These are phyloP conservation scores for Oryctes rhinoceros DNA, from an alignment of 1,140 invertebrate genomes.

Conservation along the genomic window DNA sequence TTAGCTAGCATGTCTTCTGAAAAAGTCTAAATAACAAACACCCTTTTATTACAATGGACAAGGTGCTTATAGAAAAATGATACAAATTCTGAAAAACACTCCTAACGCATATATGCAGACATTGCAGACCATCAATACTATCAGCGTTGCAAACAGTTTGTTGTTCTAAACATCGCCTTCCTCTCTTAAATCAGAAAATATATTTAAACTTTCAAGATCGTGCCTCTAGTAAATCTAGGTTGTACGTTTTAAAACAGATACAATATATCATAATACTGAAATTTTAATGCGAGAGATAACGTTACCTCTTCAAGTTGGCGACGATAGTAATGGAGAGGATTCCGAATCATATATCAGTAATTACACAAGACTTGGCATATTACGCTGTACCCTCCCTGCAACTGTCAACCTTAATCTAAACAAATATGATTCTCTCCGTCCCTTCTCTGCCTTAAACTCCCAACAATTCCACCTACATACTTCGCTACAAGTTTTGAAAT, in stretches of 20 bases:
- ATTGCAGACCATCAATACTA: no score
- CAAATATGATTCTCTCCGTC: constrained; percentile 32
- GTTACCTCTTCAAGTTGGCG: constrained; percentile 29
- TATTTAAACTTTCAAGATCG: no score
- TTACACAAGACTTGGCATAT: constrained; percentile 33
- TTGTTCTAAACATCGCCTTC: no score
- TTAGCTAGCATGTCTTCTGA: no score
- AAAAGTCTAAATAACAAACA: no score
- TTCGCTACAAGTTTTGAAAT: constrained; percentile 20
- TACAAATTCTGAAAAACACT: no score
- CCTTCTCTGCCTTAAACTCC: constrained; percentile 28
- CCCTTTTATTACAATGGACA: no score
- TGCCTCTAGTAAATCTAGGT: background rate
- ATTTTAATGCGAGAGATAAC: background rate
- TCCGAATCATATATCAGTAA: constrained; percentile 20
- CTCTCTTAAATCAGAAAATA: no score
- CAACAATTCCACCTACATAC: constrained; percentile 31
- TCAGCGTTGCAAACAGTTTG: no score
- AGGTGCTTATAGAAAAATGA: no score
- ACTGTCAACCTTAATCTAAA: constrained; percentile 34
- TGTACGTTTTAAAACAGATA: background rate
- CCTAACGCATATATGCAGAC: no score
- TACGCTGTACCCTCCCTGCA: constrained; percentile 23
- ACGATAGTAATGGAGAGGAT: constrained; percentile 28
- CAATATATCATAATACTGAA: background rate